Evolutionary conservation across 1,140 invertebrate species (phyloP), one percentile per base, ranked within the genome.

Genomic region (Zaprionus vittiger): DNA sequence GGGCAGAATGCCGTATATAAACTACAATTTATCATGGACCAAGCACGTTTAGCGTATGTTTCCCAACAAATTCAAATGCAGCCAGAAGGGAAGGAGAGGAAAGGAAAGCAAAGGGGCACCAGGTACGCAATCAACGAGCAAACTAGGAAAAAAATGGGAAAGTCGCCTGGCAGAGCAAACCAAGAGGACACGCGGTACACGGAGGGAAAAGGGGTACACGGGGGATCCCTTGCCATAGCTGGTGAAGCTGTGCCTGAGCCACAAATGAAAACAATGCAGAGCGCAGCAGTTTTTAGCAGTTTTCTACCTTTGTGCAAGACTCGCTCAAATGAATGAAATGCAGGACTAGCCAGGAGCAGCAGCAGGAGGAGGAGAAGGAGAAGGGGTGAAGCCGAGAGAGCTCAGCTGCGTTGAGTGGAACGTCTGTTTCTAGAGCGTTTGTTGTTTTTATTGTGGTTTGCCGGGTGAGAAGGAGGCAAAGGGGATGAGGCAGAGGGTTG

Each of bases 371-470:
- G 28, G 2, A 31, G 28, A 11, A 68, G 70, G 20, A 34, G 63
- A 15, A 66, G 49, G 20, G 38, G 61, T 24, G 1, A 52, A 20
- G 34, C 57, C 11, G 41, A 34, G 62, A 57, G 83, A 56, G 66
- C 84, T 84, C 84, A 87, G 81, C 79, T 87, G 84, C 78, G 78
- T 79, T 79, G 84, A 87, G 84, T 89, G 84, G 84, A 87, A 87
- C 84, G 84, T 87, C 84, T 87, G 84, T 87, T 87, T 84, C 85
- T 87, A 69, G 81, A 89, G 82, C 67, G 77, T 76, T 87, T 89
- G 83, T 80, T 84, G 74, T 69, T 52, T 47, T 69, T 69, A 69
- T 78, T 74, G 66, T 79, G 60, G 65, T 69, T 64, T 57, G 64
- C 65, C 62, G 24, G 54, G 31, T 4, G 26, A 7, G 38, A 9